Evolutionary conservation across 2,888 invertebrate genomes (phyloP), one percentile per base, ranked within the genome.

Genomic region (Acrobasis suavella): DNA sequence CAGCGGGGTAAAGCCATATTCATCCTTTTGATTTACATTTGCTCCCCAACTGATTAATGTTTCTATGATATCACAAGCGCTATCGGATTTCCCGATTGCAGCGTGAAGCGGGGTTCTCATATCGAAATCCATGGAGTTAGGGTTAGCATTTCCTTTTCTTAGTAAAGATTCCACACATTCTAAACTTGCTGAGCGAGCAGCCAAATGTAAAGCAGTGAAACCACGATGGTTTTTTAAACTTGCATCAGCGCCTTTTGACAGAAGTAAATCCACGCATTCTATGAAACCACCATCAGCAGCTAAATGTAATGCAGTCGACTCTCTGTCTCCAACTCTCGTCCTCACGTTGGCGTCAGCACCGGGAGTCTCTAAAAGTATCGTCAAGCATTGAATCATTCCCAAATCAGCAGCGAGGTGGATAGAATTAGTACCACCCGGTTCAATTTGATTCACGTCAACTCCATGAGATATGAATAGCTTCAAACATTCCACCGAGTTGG

Each of bases 271-370:
- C 0, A 97, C 94, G 74, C 97, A 97, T 61, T 97, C 96, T 12
- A 94, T 94, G 78, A 96, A 96, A 1, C 97, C 97, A 63, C 96
- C 96, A 78, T 97, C 97, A 0, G 98, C 97, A 0, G 98, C 97
- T 68, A 98, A 89, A 89, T 98, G 98, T 62, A 97, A 78, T 0
- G 97, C 95, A 0, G 96, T 96, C 12, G 96, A 95, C 68, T 96
- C 96, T 72, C 96, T 95, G 64, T 95, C 96, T 7, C 95, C 94
- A 39, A 94, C 94, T 67, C 94, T 89, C 52, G 96, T 96, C 67
- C 95, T 93, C 0, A 95, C 94, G 73, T 96, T 95, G 1, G 96
- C 93, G 75, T 96, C 95, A 0, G 95, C 94, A 65, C 95, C 94
- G 58, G 96, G 95, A 7, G 95, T 95, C 71, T 96, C 95, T 50